A percentile compares a stretch with the other conserved stretches of the same genome.
These are phyloP conservation scores for Margarornis squamiger DNA, from an alignment of 2,797 vertebrate genomes.

Conservation along the genomic window DNA sequence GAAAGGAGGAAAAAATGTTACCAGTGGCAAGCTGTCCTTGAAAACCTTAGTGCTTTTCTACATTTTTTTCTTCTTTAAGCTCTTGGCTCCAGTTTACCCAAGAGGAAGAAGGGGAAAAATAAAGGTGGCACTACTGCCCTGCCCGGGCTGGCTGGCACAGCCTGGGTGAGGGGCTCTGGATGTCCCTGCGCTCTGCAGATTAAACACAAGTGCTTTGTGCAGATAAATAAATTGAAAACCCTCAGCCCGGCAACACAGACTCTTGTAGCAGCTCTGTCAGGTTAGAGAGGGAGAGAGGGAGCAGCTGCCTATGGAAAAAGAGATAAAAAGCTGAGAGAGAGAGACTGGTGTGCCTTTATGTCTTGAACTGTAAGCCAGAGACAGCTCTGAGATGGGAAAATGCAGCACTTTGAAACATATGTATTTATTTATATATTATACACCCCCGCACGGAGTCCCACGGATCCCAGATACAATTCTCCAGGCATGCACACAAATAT, in stretches of 20 bases:
- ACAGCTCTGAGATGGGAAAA: background rate
- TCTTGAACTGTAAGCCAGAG: background rate
- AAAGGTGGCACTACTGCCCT: background rate
- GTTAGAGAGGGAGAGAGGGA: background rate
- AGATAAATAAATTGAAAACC: constrained; percentile 51
- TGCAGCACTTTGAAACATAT: background rate
- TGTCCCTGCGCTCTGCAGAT: background rate
- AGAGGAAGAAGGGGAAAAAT: background rate
- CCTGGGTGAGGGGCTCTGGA: background rate
- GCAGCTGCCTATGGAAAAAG: constrained; percentile 33
- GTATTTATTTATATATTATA: background rate
- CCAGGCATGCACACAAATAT: background rate
- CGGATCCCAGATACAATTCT: background rate
- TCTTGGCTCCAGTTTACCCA: background rate
- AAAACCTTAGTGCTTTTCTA: background rate
- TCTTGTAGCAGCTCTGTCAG: background rate
- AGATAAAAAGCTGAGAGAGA: constrained; percentile 17
- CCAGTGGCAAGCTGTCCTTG: background rate
- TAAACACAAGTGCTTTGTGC: constrained; percentile 46
- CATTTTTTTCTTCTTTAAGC: background rate
- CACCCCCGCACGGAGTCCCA: background rate
- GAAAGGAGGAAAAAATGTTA: background rate
- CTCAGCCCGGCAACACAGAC: constrained; percentile 24
- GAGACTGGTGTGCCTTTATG: background rate
- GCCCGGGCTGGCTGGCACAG: background rate